These are phyloP conservation scores for Tyrophagus putrescentiae DNA, from an alignment of 1,140 invertebrate species.

Conservation along the genomic window DNA sequence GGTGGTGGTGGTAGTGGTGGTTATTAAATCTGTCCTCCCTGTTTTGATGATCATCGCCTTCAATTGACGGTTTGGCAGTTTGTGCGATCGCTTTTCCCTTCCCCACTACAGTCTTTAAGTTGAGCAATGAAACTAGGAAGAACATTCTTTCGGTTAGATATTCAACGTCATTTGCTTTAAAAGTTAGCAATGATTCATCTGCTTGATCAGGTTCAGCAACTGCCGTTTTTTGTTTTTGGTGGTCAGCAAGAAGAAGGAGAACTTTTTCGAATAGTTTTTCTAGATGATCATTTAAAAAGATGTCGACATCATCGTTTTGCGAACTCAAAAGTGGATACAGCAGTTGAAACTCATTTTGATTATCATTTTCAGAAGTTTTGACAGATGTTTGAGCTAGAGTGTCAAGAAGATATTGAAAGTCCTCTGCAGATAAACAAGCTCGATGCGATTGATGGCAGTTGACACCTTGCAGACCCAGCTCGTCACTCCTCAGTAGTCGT, in stretches of 20 bases:
- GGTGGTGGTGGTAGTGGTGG: not conserved
- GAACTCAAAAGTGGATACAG: not conserved
- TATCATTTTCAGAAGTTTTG: too few species aligned
- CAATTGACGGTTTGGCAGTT: not conserved
- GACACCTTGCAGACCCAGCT: conserved; percentile 20
- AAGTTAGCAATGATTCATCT: not conserved
- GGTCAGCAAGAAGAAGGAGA: not conserved
- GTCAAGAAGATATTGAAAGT: conserved; percentile 30
- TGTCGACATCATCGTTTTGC: not conserved
- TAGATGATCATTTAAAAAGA: not conserved
- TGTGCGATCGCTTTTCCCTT: too few species aligned
- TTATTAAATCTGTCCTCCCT: not conserved
- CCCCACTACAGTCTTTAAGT: too few species aligned
- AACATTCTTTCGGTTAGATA: conserved; percentile 2
- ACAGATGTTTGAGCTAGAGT: not conserved
- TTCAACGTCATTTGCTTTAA: too few species aligned
- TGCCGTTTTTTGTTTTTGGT: not conserved
- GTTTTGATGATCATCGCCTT: not conserved
- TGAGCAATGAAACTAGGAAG: not conserved
- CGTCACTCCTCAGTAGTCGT: not conserved
- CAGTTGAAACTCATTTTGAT: not conserved
- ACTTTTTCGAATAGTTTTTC: not conserved
- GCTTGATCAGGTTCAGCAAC: conserved; percentile 7
- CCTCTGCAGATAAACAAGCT: conserved; percentile 30
- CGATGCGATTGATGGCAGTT: conserved; percentile 29